Conservation (phyloP, 2,797 vertebrate genomes). For the Gallinago solitaria region DNA sequence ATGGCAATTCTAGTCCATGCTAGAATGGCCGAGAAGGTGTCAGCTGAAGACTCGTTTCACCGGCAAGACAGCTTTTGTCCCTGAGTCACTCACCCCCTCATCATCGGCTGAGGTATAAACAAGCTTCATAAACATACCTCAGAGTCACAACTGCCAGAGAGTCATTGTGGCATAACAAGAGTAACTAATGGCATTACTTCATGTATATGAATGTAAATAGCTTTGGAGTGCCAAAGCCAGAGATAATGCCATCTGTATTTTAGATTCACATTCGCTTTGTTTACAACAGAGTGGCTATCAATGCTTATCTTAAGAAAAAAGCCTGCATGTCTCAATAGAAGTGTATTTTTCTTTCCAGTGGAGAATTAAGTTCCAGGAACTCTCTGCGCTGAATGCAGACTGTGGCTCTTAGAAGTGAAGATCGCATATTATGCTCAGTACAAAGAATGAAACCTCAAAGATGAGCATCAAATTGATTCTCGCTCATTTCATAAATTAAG, state of each 20-base stretch:
- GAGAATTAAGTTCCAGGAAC: not conserved
- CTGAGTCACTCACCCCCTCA: not conserved
- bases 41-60: not conserved
- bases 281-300: not conserved
- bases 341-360: not conserved
- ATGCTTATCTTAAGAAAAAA: not conserved
- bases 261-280: not conserved
- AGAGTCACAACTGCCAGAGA: not conserved
- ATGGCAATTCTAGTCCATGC: too few relatives aligned
- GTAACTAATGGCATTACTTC: not conserved
- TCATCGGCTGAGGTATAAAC: not conserved
- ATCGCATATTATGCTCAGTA: not conserved
- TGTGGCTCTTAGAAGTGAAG: not conserved
- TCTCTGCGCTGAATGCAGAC: not conserved
- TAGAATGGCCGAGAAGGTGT: not conserved
- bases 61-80: not conserved
- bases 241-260: not conserved
- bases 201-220: not conserved
- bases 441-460: not conserved
- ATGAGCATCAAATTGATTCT: not conserved
- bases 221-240: not conserved
- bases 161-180: not conserved
- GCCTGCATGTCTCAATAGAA: not conserved
- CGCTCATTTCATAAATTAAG: not conserved
- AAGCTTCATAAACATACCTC: slow-evolving; percentile 6